Evolutionary conservation across 1,140 invertebrate species (phyloP), one percentile per base, ranked within the genome.

Genomic region (Bombus difficillimus): DNA sequence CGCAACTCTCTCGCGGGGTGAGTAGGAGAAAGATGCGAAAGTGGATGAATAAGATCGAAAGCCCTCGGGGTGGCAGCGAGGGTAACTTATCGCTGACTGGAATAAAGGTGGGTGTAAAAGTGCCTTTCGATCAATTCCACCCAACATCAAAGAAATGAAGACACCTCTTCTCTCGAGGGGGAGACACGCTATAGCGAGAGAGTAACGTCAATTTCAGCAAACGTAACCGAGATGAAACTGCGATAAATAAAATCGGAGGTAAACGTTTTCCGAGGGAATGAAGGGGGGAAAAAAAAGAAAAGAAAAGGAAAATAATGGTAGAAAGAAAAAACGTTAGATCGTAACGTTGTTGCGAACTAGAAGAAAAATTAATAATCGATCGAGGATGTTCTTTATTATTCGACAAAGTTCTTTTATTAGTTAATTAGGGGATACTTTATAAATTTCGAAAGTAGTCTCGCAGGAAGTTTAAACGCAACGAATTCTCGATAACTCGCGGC

Each of bases 41-140:
- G 77, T 37, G 68, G 80, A 89, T 89, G 78, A 86, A 81, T 64
- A 89, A 86, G 79, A 80, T 89, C 66, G 87, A 89, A 76, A 72
- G 78, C 73, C 64, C 66, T 89, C 43, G 64, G 76, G 71, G 75
- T 80, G 64, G 47, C 73, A 79, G 71, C 62, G 76, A 81, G 66
- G 59, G 47, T 62, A 85, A 81, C 72, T 89, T 85, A 89, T 86
- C 79, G 79, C 62, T 81, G 88, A 80, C 66, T 89, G 81, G 88
- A 83, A 89, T 89, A 89, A 89, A 89, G 41, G 81, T 66, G 76
- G 68, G 66, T 73, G 75, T 64, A 86, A 73, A 81, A 89, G 72
- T 86, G 80, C 57, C 47, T 83, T 77, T 83, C 87, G 79, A 89
- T 89, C 81, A 86, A 89, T 89, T 82, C 81, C 47, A n/a, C 25